Base-by-base conservation (phyloP, 2,888 invertebrate genomes). In the Tetragonula carbonaria region DNA sequence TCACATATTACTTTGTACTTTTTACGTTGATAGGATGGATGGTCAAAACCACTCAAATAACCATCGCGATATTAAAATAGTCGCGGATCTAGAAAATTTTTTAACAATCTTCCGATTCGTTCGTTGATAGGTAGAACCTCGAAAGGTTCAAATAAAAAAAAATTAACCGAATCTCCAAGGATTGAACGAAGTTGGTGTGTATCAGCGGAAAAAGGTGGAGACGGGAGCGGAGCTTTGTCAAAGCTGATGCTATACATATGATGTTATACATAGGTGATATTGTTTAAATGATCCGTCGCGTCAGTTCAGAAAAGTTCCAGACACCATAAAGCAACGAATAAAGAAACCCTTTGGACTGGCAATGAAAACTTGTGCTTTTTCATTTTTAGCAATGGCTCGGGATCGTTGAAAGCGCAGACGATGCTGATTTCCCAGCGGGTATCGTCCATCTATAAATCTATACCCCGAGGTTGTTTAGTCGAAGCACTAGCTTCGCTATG, bases 381-480 rank as follows among this genome's bases (percentile, higher is more conserved):
- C 81, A 86, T 87, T 87, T 78, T 78, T 71, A 75, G 59, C 53
- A 62, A 63, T 53, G 78, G 73, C 74, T 80, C 65, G 76, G 80
- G 81, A 83, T 76, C 81, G 87, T 75, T 86, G 89, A 89, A 89
- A 91, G 90, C 90, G 81, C 85, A 76, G 88, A 82, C 87, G 86
- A 90, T 87, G 90, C 86, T 91, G 92, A 92, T 92, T 92, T 92
- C 92, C 92, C 92, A 87, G 51, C 86, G 92, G 91, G 82, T 88
- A 87, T 87, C 89, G 87, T 85, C 84, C 90, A 87, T 92, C 90
- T 91, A 91, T 92, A 92, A 91, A 92, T 92, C 91, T 90, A 86
- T 90, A 88, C 87, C 79, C 84, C 74, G 68, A 84, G 88, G 87
- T 91, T 90, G 88, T 90, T 90, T 91, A 86, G 88, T 73, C 73